phyloP scores from a whole-genome alignment of 2,888 invertebrate species.

The Cheilosia soror region DNA sequence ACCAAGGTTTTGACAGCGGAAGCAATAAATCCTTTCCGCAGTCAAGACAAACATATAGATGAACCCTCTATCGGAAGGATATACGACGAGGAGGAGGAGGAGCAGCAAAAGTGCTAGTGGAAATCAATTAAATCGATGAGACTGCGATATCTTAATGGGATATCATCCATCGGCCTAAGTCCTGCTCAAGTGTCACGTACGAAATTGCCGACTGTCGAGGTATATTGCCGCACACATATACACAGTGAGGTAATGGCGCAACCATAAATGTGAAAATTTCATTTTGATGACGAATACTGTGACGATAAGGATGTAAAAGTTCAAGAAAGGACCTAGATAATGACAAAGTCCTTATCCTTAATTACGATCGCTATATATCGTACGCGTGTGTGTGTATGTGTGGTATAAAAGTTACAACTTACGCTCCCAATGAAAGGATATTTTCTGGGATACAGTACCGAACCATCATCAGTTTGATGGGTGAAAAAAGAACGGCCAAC shows the following conservation, averaged over 20 bases:
- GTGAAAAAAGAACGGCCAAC: slow-evolving; percentile 5
- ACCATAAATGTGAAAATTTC: slow-evolving; percentile 58
- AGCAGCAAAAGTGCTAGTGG: slow-evolving; percentile 30
- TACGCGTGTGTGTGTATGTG: background rate
- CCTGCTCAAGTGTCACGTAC: slow-evolving; percentile 56
- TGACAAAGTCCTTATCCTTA: slow-evolving; percentile 67
- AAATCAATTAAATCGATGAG: slow-evolving; percentile 75
- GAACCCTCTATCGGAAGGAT: slow-evolving; percentile 25
- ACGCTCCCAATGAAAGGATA: slow-evolving; percentile 12
- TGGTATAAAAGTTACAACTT: background rate
- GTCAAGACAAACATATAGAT: slow-evolving; percentile 42
- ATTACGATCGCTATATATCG: slow-evolving; percentile 58
- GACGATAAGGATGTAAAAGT: slow-evolving; percentile 53
- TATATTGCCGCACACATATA: slow-evolving; percentile 26
- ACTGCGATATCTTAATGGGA: slow-evolving; percentile 73
- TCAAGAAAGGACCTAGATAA: slow-evolving; percentile 43
- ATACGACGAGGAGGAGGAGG: background rate
- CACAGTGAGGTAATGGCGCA: slow-evolving; percentile 62
- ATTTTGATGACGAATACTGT: slow-evolving; percentile 57
- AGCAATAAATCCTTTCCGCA: slow-evolving; percentile 69
- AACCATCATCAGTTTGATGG: slow-evolving; percentile 21
- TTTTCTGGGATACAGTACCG: slow-evolving; percentile 7
- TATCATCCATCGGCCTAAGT: slow-evolving; percentile 58
- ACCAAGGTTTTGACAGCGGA: slow-evolving; percentile 70
- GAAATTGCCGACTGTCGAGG: slow-evolving; percentile 11